Conservation (phyloP, 1,140 invertebrate species). For the Lucilia cuprina region DNA sequence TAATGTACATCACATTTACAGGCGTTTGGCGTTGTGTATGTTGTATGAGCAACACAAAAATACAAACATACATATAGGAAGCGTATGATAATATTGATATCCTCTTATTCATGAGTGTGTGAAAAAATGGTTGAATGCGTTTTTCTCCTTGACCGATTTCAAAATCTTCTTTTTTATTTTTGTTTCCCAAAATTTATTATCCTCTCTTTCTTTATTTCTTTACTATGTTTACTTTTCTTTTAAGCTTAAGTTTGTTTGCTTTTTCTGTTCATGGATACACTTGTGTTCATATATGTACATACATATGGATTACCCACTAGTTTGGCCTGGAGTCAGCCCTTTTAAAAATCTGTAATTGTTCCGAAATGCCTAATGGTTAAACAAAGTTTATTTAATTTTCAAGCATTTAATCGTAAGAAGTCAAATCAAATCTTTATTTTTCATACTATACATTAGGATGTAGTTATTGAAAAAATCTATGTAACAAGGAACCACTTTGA, state of each 20-base stretch:
- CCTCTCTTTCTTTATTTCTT: constrained; percentile 16
- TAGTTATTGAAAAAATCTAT: too few species aligned
- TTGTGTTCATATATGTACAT: neutral
- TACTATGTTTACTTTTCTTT: neutral
- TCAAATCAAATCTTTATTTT: too few species aligned
- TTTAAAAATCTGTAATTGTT: too few species aligned
- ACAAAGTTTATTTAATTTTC: too few species aligned
- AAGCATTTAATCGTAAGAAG: too few species aligned
- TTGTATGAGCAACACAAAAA: neutral
- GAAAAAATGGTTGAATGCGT: constrained; percentile 23
- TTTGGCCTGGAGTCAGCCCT: too few species aligned
- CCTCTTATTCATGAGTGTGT: constrained; percentile 7
- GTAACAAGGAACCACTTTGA: too few species aligned
- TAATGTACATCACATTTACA: neutral
- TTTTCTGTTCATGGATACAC: neutral
- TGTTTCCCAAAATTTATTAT: constrained; percentile 26
- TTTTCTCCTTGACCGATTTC: constrained; percentile 28
- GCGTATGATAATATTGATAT: constrained; percentile 18
- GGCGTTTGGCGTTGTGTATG: neutral
- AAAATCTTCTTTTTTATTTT: constrained; percentile 24
- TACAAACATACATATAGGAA: neutral
- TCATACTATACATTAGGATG: too few species aligned
- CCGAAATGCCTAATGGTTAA: too few species aligned
- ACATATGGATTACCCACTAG: neutral
- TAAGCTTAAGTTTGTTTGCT: constrained; percentile 5